phyloP scores from a whole-genome alignment of 2,888 invertebrate species.

The Eristalis arbustorum region DNA sequence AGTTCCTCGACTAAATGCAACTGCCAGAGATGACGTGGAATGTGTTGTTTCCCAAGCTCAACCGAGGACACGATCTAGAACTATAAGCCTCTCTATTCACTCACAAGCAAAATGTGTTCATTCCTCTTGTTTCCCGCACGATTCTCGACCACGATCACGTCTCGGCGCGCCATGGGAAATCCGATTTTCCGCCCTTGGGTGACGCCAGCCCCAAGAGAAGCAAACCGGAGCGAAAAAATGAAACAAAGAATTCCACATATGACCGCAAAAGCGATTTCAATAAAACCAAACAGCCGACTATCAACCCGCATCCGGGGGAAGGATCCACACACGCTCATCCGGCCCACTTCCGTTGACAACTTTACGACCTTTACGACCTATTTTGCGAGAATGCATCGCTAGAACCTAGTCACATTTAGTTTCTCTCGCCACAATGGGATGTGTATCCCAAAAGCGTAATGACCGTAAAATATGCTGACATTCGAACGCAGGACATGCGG shows the following conservation, averaged over 20 bases:
- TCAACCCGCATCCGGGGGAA: slow-evolving; percentile 34
- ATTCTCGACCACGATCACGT: neutral
- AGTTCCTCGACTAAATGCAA: no score
- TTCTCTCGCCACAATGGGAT: neutral
- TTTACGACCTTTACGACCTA: slow-evolving; percentile 44
- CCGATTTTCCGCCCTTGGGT: slow-evolving; percentile 14
- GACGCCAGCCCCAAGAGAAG: neutral
- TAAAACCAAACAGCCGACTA: slow-evolving; percentile 58
- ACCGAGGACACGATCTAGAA: no score
- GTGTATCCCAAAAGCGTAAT: slow-evolving; percentile 48
- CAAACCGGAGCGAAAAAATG: neutral
- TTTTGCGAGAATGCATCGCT: slow-evolving; percentile 49
- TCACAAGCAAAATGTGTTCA: no score
- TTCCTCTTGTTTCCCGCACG: neutral
- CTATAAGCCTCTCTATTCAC: no score
- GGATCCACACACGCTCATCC: neutral
- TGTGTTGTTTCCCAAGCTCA: no score
- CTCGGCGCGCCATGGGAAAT: neutral
- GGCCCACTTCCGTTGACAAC: slow-evolving; percentile 23
- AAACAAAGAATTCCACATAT: slow-evolving; percentile 13
- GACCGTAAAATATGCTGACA: slow-evolving; percentile 67
- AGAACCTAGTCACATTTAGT: slow-evolving; percentile 7
- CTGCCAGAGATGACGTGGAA: no score
- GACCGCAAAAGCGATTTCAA: slow-evolving; percentile 51
- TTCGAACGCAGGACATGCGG: slow-evolving; percentile 41